phyloP scores from a whole-genome alignment of 2,113 vertebrate genomes.

The Vanacampus margaritifer region DNA sequence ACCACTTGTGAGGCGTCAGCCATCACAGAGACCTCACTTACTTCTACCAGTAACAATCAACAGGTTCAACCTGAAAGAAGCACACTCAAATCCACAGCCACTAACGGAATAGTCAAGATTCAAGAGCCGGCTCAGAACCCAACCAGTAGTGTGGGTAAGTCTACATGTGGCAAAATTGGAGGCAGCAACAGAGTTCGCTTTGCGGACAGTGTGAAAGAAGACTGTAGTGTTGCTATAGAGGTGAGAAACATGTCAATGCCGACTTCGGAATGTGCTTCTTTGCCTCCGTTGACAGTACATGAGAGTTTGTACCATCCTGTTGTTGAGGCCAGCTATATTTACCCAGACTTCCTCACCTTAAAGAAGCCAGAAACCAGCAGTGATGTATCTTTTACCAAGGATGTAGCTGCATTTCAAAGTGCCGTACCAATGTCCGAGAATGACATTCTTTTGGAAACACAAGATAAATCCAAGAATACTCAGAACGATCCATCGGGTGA shows the following conservation, averaged over 20 bases:
- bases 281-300: slow-evolving; percentile 72
- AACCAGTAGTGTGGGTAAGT: slow-evolving; percentile 27
- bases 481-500: slow-evolving; percentile 22
- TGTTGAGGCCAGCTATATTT: slow-evolving; percentile 67
- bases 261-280: slow-evolving; percentile 57
- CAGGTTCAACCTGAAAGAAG: slow-evolving; percentile 45
- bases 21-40: slow-evolving; percentile 35
- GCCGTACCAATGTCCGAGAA: slow-evolving; percentile 21
- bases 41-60: slow-evolving; percentile 42
- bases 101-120: slow-evolving; percentile 15
- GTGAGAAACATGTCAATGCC: slow-evolving; percentile 13
- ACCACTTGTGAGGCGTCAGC: slow-evolving; percentile 21
- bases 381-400: slow-evolving; percentile 12
- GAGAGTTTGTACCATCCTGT: slow-evolving; percentile 73
- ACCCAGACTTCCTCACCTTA: slow-evolving; percentile 52
- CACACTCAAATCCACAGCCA: slow-evolving; percentile 23
- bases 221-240: slow-evolving; percentile 18
- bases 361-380: slow-evolving; percentile 39
- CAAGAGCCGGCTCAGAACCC: slow-evolving; percentile 14
- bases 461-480: slow-evolving; percentile 6
- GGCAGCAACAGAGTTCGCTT: slow-evolving; percentile 57
- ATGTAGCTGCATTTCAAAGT: slow-evolving; percentile 15
- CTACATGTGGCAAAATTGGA: slow-evolving; percentile 28
- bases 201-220: slow-evolving; percentile 44
- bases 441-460: slow-evolving; percentile 14